Percentiles rank a stretch among this genome's conserved stretches.
These are phyloP conservation scores for Pectinophora gossypiella DNA, from an alignment of 1,140 invertebrate genomes.

Conservation along the genomic window DNA sequence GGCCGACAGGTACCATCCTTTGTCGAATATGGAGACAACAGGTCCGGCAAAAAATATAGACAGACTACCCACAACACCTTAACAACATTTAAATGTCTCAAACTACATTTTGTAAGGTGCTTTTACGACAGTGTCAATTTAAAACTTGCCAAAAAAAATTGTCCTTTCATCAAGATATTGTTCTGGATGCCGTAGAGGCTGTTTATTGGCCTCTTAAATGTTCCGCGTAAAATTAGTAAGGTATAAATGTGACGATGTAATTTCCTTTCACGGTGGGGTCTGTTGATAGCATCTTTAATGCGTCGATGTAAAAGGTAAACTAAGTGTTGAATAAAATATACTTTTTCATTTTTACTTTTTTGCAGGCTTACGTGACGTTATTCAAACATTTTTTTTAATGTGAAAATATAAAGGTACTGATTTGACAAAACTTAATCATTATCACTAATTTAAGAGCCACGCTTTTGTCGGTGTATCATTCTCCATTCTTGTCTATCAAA, in stretches of 20 bases:
- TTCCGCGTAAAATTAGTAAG: background rate
- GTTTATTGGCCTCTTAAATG: background rate
- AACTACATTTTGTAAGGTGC: slow-evolving; percentile 39
- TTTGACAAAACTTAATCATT: too few relatives aligned
- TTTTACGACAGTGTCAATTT: slow-evolving; percentile 41
- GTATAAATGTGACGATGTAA: background rate
- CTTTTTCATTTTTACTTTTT: too few relatives aligned
- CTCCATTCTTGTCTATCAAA: too few relatives aligned
- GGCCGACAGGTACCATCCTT: slow-evolving; percentile 53
- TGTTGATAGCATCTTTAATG: background rate
- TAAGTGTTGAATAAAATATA: too few relatives aligned
- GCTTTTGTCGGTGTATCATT: too few relatives aligned
- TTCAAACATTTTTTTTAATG: too few relatives aligned
- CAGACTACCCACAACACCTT: slow-evolving; percentile 32
- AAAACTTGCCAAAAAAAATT: slow-evolving; percentile 28
- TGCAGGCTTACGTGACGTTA: too few relatives aligned
- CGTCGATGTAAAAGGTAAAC: too few relatives aligned
- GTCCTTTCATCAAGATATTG: slow-evolving; percentile 28
- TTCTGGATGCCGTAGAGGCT: slow-evolving; percentile 17
- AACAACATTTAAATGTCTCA: slow-evolving; percentile 24
- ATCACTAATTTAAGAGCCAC: too few relatives aligned
- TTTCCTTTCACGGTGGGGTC: background rate
- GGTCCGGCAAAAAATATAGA: slow-evolving; percentile 16
- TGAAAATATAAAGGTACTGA: too few relatives aligned
- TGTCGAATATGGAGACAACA: slow-evolving; percentile 37